Evolutionary conservation across 2,797 vertebrate species (phyloP), one percentile per base, ranked within the genome.

Genomic region (Gastrophryne carolinensis): DNA sequence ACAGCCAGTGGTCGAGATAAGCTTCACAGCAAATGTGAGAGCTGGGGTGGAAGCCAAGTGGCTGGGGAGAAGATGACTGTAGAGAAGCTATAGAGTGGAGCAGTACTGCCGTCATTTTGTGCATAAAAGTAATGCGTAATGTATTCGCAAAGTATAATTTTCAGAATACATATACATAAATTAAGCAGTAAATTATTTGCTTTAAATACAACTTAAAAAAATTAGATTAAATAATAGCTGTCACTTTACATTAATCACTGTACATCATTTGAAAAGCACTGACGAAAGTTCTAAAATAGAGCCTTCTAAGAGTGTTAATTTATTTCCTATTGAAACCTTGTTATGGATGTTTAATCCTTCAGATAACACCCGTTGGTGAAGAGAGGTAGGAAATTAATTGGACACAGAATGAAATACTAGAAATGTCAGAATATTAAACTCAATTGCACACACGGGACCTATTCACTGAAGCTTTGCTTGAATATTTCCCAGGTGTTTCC

Each of bases 351-450:
- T 64, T 70, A 70, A 77, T 77, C 57, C 74, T 63, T 70, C 13
- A 63, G 35, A 77, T 64, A 77, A 61, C 66, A 77, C 27, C 35
- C 70, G 74, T 70, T 70, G 64, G 74, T 70, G 41, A 77, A 70
- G 70, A 63, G 23, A 56, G 58, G 58, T 52, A 70, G 44, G 58
- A 77, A 77, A 77, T 77, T 77, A 77, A 77, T 77, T 77, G 74
- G 74, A 70, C 74, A 63, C 58, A 61, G 74, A 77, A 77, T 57
- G 66, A 77, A 77, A 70, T 70, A 70, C 74, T 70, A 70, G 66
- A 70, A 70, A 77, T 77, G 74, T 77, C 74, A 77, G 58, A 77
- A 70, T 70, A 70, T 70, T 77, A 77, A 70, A 77, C 67, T 70
- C 47, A 63, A 77, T 77, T 70, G 66, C 66, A 77, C 74, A 70